These are phyloP conservation scores for Coptotermes formosanus DNA, from an alignment of 1,140 invertebrate genomes.

Conservation along the genomic window DNA sequence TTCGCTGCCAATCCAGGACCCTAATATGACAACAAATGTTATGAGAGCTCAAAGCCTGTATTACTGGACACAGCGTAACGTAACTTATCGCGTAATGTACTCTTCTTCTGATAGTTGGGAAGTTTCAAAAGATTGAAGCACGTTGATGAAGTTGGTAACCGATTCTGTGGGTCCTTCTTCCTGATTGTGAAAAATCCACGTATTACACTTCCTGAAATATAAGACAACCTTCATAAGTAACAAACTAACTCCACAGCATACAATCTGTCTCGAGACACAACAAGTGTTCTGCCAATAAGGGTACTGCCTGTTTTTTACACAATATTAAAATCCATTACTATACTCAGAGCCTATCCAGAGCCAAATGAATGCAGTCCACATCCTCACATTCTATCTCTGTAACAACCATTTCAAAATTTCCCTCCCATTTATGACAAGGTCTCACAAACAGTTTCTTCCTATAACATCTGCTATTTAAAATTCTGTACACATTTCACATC, in stretches of 20 bases:
- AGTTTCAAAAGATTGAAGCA: constrained; percentile 99
- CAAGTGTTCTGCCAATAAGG: not conserved
- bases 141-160: constrained; percentile 96
- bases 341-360: not conserved
- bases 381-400: too few relatives aligned
- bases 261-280: not conserved
- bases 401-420: too few relatives aligned
- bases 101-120: constrained; percentile 97
- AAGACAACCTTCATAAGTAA: constrained; percentile 32
- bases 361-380: too few relatives aligned
- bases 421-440: too few relatives aligned
- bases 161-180: constrained; percentile 91
- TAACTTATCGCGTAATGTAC: constrained; percentile 91
- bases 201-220: constrained; percentile 79
- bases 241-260: constrained; percentile 28
- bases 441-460: too few relatives aligned
- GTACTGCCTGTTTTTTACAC: not conserved
- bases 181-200: constrained; percentile 97
- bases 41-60: constrained; percentile 97
- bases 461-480: too few relatives aligned
- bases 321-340: not conserved
- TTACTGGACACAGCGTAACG: constrained; percentile 96
- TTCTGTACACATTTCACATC: too few relatives aligned
- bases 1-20: too few relatives aligned
- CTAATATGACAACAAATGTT: constrained; percentile 43